A percentile compares a stretch with the other conserved stretches of the same genome.
Conservation (phyloP, 2,113 vertebrate species). For the Climacteris rufus region DNA sequence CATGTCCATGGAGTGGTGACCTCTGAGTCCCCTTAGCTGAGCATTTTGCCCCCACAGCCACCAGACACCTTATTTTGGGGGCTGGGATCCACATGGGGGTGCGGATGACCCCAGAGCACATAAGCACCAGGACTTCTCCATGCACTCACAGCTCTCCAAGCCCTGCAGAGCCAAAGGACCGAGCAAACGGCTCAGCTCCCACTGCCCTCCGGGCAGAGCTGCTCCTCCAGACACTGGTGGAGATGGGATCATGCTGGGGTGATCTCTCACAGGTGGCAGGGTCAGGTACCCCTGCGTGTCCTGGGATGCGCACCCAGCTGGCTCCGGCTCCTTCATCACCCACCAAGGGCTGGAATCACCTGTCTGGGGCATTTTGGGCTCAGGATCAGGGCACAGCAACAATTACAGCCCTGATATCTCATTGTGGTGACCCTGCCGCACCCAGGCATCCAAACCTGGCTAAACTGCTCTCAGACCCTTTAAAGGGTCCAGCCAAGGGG, state of each 20-base stretch:
- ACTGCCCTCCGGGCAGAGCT: neutral
- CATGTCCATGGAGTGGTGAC: neutral
- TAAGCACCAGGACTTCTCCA: neutral
- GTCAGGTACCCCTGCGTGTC: neutral
- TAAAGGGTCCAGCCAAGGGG: neutral
- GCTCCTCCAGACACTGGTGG: neutral
- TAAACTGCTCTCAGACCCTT: neutral
- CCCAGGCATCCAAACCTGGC: neutral
- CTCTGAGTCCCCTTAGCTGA: neutral
- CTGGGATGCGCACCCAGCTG: neutral
- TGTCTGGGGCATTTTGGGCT: neutral
- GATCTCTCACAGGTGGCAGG: neutral
- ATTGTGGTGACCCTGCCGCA: neutral
- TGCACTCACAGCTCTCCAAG: neutral
- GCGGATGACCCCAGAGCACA: neutral
- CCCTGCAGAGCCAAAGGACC: fast-evolving
- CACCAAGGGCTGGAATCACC: neutral
- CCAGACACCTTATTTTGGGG: fast-evolving
- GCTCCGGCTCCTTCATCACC: neutral
- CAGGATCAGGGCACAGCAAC: neutral
- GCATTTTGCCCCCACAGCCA: neutral
- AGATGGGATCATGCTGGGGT: neutral
- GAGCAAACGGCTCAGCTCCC: neutral
- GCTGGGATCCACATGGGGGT: neutral
- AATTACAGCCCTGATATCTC: neutral